A percentile compares a stretch with the other conserved stretches of the same genome.
Conservation (phyloP, 1,140 invertebrate genomes). For the Heterodera schachtii region DNA sequence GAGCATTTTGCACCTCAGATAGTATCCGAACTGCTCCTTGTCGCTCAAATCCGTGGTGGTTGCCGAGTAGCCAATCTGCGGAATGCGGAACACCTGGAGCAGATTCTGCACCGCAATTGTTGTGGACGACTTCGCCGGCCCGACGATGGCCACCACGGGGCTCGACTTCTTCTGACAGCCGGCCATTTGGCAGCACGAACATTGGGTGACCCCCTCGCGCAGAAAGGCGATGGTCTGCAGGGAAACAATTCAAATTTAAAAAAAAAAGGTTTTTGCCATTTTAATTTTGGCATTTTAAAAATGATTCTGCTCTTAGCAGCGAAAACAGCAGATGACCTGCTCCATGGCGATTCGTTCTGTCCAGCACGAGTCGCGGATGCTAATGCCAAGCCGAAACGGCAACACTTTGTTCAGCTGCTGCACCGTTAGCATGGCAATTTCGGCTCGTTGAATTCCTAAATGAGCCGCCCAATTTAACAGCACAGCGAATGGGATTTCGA, state of each 20-base stretch:
- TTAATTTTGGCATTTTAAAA: background rate
- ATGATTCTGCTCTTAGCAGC: background rate
- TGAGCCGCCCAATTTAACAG: background rate
- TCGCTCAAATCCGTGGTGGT: slow-evolving; percentile 79
- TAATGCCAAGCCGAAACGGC: slow-evolving; percentile 76
- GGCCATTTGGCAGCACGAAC: slow-evolving; percentile 64
- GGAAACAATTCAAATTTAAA: too few species aligned
- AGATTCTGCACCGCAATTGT: slow-evolving; percentile 76
- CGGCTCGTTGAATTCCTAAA: slow-evolving; percentile 74
- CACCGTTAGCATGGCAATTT: slow-evolving; percentile 73
- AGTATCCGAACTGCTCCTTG: slow-evolving; percentile 78
- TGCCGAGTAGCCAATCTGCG: slow-evolving; percentile 77
- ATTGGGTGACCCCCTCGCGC: slow-evolving; percentile 58
- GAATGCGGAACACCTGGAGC: slow-evolving; percentile 71
- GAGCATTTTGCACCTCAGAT: slow-evolving; percentile 70
- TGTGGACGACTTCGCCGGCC: slow-evolving; percentile 62
- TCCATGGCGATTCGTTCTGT: slow-evolving; percentile 77
- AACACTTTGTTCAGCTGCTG: slow-evolving; percentile 70
- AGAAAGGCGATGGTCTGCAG: slow-evolving; percentile 61
- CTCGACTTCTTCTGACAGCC: slow-evolving; percentile 62
- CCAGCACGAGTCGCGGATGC: slow-evolving; percentile 81
- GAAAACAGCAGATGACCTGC: slow-evolving; percentile 66
- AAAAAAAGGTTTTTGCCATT: background rate
- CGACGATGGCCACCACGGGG: slow-evolving; percentile 58
- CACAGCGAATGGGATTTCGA: too few species aligned